Base-by-base conservation (phyloP, 2,797 vertebrate genomes). In the Paramormyrops hopkinsi region DNA sequence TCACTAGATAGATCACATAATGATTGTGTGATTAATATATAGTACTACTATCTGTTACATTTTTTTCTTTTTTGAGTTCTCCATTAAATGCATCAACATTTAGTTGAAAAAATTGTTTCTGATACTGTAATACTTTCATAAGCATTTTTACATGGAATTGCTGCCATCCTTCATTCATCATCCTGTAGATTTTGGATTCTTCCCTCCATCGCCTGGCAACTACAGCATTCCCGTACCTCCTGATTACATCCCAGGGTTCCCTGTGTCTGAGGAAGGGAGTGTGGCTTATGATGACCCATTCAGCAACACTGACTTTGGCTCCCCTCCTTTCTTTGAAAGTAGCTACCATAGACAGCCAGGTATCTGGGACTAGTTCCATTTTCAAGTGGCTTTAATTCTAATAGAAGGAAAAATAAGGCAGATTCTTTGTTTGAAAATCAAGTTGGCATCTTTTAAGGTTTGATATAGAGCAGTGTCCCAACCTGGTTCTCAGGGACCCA, bases 241-340 rank as follows among this genome's bases (percentile, higher is more conserved):
- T n/a, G 86, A 89, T 79, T 54, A 89, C 19, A 53, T 90, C 65
- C 90, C 91, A 90, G 91, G 92, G 90, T 82, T 91, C 88, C 33
- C 89, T 3, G 89, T 22, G 85, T 86, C 84, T 89, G 87, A 89
- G 54, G 88, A 88, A 62, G 90, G 88, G 0, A 48, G 88, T 37
- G 3, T 87, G 85, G 56, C 62, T 14, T n/a, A 90, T 84, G 89
- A 89, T 33, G 89, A 88, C 33, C 87, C 86, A 50, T 86, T 76
- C 76, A 89, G 79, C 25, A 90, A 92, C 14, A 2, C 54, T 8
- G 91, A 93, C 69, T 44, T 59, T 0, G 93, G 91, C 73, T 93
- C 92, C 22, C 93, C 92, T 90, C 86, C 92, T 11, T 54, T 91
- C n/a, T 88, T 89, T 90, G 94, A 94, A 85, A 90, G 84, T 2